Conservation (phyloP, 2,113 vertebrate species). For the Poeciliopsis retropinna region DNA sequence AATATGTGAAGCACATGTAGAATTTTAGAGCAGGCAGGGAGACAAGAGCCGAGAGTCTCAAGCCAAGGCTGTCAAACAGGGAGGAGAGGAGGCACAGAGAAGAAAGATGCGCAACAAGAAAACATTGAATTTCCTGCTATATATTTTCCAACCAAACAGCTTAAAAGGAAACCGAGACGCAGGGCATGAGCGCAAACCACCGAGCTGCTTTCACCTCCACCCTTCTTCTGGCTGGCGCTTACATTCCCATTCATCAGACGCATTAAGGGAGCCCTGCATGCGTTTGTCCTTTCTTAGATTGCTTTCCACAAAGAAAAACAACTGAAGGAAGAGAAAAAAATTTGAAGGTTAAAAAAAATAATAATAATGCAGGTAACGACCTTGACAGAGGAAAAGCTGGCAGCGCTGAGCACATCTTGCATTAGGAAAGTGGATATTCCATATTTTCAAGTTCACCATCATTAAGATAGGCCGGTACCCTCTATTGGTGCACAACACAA, state of each 20-base stretch:
- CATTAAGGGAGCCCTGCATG: too few species aligned
- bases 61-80: constrained; percentile 63
- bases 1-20: constrained; percentile 59
- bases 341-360: too few species aligned
- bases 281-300: too few species aligned
- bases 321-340: too few species aligned
- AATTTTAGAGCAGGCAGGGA: constrained; percentile 57
- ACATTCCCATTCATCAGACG: too few species aligned
- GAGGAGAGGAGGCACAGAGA: constrained; percentile 41
- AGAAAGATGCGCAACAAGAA: constrained; percentile 47
- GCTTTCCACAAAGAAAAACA: constrained; percentile 11
- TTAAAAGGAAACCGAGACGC: constrained; percentile 28
- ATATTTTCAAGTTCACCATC: too few species aligned
- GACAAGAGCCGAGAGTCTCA: constrained; percentile 45
- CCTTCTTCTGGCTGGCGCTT: constrained; percentile 10
- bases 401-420: too few species aligned
- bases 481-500: too few species aligned
- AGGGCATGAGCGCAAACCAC: constrained; percentile 16
- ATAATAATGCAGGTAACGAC: too few species aligned
- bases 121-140: constrained; percentile 39
- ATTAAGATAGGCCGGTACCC: too few species aligned
- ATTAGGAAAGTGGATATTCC: too few species aligned
- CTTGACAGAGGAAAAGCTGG: too few species aligned
- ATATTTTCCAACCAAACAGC: constrained; percentile 46
- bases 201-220: constrained; percentile 41